Evolutionary conservation across 2,797 vertebrate species (phyloP).

Genomic region (Poeciliopsis turneri): DNA sequence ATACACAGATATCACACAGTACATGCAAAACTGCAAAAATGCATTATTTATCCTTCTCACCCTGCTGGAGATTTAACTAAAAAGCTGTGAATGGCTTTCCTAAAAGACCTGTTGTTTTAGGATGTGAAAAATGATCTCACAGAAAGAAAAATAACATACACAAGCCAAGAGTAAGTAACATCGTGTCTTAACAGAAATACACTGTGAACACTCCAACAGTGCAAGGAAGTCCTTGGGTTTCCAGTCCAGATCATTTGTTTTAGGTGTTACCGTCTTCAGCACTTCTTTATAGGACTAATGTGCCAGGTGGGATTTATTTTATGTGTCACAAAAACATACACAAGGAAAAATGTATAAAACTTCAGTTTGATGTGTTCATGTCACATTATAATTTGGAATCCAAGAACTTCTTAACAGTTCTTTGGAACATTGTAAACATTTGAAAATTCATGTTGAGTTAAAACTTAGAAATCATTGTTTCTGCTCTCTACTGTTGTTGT

Average conservation of each 20-base stretch:
- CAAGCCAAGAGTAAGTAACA: neutral
- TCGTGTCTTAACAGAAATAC: constrained; percentile 1
- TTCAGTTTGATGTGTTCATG: neutral
- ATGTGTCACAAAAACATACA: neutral
- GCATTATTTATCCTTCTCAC: constrained; percentile 29
- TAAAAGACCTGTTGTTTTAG: constrained; percentile 6
- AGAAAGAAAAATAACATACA: neutral
- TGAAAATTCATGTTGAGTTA: neutral
- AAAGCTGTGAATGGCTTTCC: constrained; percentile 39
- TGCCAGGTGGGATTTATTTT: neutral
- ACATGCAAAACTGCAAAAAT: constrained; percentile 20
- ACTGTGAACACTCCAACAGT: neutral
- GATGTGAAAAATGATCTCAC: constrained; percentile 11
- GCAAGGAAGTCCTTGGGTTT: neutral
- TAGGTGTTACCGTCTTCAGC: neutral
- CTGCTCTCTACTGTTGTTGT: neutral
- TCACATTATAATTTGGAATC: neutral
- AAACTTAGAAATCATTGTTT: neutral
- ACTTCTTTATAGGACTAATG: neutral
- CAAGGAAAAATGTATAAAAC: neutral
- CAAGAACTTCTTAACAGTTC: neutral
- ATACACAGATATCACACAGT: constrained; percentile 20
- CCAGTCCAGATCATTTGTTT: neutral
- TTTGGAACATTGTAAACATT: neutral
- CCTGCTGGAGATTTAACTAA: constrained; percentile 20